Percentiles rank a stretch among this genome's conserved stretches.
Conservation (phyloP, 1,140 invertebrate genomes). For the Hypothenemus hampei region DNA sequence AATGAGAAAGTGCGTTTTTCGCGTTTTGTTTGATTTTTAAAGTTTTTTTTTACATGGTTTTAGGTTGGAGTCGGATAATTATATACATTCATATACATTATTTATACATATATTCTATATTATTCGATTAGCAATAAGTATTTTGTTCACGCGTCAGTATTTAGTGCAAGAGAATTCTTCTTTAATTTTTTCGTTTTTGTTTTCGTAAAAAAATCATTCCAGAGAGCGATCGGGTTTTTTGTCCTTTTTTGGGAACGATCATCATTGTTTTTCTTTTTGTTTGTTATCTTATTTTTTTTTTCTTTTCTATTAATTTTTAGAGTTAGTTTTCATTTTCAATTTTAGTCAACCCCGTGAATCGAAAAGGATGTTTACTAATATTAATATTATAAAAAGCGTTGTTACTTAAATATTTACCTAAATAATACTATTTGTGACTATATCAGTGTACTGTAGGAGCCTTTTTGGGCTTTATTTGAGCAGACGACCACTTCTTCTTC, state of each 20-base stretch:
- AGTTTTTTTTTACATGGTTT: slow-evolving; percentile 13
- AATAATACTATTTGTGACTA: slow-evolving; percentile 28
- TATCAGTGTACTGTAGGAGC: slow-evolving; percentile 32
- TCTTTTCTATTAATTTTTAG: not conserved
- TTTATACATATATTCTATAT: too few species aligned
- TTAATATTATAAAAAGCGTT: too few species aligned
- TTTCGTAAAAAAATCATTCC: too few species aligned
- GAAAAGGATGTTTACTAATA: too few species aligned
- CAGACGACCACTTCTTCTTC: slow-evolving; percentile 6
- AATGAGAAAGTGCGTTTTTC: slow-evolving; percentile 18
- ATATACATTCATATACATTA: too few species aligned
- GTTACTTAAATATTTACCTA: slow-evolving; percentile 31
- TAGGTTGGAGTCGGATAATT: too few species aligned
- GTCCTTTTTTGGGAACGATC: not conserved
- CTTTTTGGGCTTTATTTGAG: slow-evolving; percentile 25
- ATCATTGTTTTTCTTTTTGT: not conserved
- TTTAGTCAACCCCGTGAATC: too few species aligned
- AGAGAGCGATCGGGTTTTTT: too few species aligned
- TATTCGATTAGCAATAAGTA: slow-evolving; percentile 30
- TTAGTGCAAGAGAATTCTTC: slow-evolving; percentile 19
- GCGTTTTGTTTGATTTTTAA: slow-evolving; percentile 14
- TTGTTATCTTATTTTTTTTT: slow-evolving; percentile 1
- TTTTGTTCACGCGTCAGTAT: slow-evolving; percentile 28
- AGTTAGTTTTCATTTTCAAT: too few species aligned
- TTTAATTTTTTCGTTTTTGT: slow-evolving; percentile 5